Evolutionary conservation across 2,797 vertebrate genomes (phyloP).

Genomic region (Amniataba percoides): DNA sequence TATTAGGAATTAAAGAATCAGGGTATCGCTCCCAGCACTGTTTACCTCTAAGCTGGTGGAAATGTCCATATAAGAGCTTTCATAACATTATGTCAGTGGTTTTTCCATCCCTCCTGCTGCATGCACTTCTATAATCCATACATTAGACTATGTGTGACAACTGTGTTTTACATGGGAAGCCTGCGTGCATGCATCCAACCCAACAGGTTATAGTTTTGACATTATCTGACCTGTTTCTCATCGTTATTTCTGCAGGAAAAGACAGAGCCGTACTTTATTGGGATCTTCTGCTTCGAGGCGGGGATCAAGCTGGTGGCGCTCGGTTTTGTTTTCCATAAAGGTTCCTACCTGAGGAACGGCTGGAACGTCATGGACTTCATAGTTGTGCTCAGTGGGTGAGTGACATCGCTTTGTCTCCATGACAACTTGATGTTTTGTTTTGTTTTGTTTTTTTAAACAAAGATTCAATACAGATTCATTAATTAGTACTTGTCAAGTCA

Average conservation of each 20-base stretch:
- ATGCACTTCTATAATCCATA: background rate
- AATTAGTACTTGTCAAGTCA: conserved; percentile 3
- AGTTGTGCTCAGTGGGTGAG: conserved; percentile 98
- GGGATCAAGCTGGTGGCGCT: conserved; percentile 98
- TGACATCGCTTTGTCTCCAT: conserved; percentile 43
- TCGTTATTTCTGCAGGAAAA: conserved; percentile 88
- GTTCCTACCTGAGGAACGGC: conserved; percentile 97
- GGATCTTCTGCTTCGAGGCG: conserved; percentile 99
- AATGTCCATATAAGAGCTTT: background rate
- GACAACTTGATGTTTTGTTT: conserved; percentile 2
- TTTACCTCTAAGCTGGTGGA: background rate
- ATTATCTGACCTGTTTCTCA: conserved; percentile 12
- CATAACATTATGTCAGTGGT: background rate
- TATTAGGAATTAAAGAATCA: background rate
- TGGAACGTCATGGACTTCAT: conserved; percentile 99
- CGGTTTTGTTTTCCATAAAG: conserved; percentile 98
- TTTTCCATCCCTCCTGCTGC: background rate
- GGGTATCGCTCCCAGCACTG: background rate
- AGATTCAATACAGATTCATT: conserved; percentile 26
- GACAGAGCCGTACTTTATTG: conserved; percentile 98
- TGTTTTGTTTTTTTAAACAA: background rate
- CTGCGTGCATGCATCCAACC: background rate
- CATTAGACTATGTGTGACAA: background rate
- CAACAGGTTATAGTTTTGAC: background rate
- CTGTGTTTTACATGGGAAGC: conserved; percentile 1